phyloP scores from a whole-genome alignment of 1,140 invertebrate genomes.

The Metaphire vulgaris region DNA sequence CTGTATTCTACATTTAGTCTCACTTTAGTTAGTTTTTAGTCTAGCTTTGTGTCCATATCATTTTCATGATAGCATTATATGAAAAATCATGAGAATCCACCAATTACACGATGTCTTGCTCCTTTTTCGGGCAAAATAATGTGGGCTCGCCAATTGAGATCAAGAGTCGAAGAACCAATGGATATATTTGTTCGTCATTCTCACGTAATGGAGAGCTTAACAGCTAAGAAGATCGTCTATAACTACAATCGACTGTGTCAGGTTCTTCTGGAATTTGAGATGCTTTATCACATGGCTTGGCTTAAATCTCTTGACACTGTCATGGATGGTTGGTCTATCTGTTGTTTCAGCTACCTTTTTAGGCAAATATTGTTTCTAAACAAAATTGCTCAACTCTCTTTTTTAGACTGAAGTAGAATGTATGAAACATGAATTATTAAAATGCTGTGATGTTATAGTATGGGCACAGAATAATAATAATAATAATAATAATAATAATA shows the following conservation, averaged over 20 bases:
- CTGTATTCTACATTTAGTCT: too few relatives aligned
- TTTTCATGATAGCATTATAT: conserved; percentile 64
- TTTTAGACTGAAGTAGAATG: neutral
- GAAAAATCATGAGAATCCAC: conserved; percentile 71
- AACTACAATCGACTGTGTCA: conserved; percentile 57
- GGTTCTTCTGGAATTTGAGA: conserved; percentile 51
- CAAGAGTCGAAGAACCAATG: conserved; percentile 50
- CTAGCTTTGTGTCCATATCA: neutral
- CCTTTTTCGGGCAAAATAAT: conserved; percentile 58
- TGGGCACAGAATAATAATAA: too few relatives aligned
- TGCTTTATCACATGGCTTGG: conserved; percentile 70
- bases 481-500: too few relatives aligned
- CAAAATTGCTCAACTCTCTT: conserved; percentile 56
- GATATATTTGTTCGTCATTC: conserved; percentile 46
- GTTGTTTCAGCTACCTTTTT: too few relatives aligned
- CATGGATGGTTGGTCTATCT: conserved; percentile 7
- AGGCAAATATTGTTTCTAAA: neutral
- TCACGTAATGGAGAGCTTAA: conserved; percentile 40
- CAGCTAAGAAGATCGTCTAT: conserved; percentile 49
- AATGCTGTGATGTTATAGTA: too few relatives aligned
- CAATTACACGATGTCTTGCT: conserved; percentile 73
- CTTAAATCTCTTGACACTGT: conserved; percentile 33
- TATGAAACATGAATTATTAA: too few relatives aligned
- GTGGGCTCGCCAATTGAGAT: conserved; percentile 53
- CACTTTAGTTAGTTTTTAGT: too few relatives aligned